Base-by-base conservation (phyloP, 2,113 vertebrate species). In the Larimichthys polyactis region DNA sequence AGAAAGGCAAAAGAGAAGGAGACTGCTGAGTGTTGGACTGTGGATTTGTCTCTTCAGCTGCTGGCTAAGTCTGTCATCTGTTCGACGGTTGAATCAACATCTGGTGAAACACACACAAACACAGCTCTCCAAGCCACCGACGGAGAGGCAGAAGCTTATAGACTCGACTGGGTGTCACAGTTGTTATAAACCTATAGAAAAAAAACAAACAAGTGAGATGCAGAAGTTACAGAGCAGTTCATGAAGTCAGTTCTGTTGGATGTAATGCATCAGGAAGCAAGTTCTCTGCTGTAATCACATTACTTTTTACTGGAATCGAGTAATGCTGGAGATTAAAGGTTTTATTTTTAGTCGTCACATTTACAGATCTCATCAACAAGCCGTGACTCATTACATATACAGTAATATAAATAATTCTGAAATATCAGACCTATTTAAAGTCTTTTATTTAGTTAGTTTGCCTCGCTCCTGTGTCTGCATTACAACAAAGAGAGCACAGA, bases 41-140 rank as follows among this genome's bases (percentile, higher is more conserved):
- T 80, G 81, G 83, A 82, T 82, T 79, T 79, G 87, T 90, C 84
- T 88, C 77, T 72, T 87, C 82, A 63, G 89, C 83, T 90, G 72
- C 78, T 74, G 84, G 75, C 73, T 70, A 77, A 81, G 89, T 87
- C 87, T 86, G 80, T 90, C 91, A 83, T 92, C 87, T 90, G 80
- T 67, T 90, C 68, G 63, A 46, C 17, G 88, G 62, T 81, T 75
- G 84, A 87, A 77, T 89, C 90, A 88, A 92, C 92, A 92, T 92
- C 85, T 91, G 88, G 88, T 65, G 85, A 81, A 86, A 83, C n/a
- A 54, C 20, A 44, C 81, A 60, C 66, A 81, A 85, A 84, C 79
- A 73, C 72, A 62, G 79, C 74, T 84, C 66, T n/a, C 70, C 22
- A 75, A 86, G 65, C 80, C 46, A 40, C 75, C 54, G 43, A 72